Base-by-base conservation (phyloP, 2,888 invertebrate species). In the Aphidius colemani region DNA sequence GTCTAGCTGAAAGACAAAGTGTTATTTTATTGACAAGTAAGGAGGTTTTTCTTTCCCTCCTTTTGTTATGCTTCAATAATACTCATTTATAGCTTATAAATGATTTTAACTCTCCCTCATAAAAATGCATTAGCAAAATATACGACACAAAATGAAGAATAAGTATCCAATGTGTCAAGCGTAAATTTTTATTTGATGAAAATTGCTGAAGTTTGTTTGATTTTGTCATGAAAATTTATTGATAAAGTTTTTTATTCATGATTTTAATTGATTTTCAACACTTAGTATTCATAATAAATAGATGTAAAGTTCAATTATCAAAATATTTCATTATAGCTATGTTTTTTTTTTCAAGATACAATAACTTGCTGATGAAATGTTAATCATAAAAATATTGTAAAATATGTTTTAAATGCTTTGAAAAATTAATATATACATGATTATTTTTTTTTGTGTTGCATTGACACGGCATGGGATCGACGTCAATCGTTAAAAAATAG, bases 1-100 rank as follows among this genome's bases (percentile, higher is more conserved):
- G 79, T 81, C 76, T 76, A 62, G 57, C 44, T 45, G 76, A 63
- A 70, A 69, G 70, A 74, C 71, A 75, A 75, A 80, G 79, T 79
- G 75, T 77, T 69, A 70, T 81, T 82, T 82, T 81, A 81, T 80
- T 80, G 79, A 74, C 70, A 74, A 76, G 74, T 75, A 75, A 76
- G 75, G 30, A 30, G 30, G 30, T 30, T 30, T 30, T 30, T 30
- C 5, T 30, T 30, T 30, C 5, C 5, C 1, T 30, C 5, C 30
- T 30, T 30, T 30, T 30, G 30, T 30, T 30, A 30, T 30, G 74
- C 67, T 70, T 68, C 80, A 79, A 81, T 81, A 80, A 78, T 77
- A 74, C 76, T 69, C 80, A 81, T 81, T 81, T 82, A 82, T 80
- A 78, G 80, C 79, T 81, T 81, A 82, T 81, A 82, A 81, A 82